A percentile compares a stretch with the other conserved stretches of the same genome.
These are phyloP conservation scores for Mythimna pallens DNA, from an alignment of 2,888 invertebrate species.

Conservation along the genomic window DNA sequence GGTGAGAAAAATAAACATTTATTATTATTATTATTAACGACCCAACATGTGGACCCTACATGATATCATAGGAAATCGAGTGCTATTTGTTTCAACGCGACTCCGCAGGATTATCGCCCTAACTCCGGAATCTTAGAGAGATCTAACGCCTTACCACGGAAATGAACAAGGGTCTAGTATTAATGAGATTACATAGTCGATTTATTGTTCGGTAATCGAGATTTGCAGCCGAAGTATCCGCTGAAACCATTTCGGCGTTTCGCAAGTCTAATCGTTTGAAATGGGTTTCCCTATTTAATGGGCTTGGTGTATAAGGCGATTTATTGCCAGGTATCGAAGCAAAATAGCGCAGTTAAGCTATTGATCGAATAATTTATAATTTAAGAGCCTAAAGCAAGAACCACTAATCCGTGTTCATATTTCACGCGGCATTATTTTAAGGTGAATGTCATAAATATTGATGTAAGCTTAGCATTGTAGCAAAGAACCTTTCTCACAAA, in stretches of 20 bases:
- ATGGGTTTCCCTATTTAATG: slow-evolving; percentile 61
- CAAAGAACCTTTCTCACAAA: background rate
- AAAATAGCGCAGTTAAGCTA: slow-evolving; percentile 41
- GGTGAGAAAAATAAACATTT: too few species aligned
- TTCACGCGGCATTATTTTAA: slow-evolving; percentile 16
- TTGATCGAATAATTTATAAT: slow-evolving; percentile 33
- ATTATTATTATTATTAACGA: too few species aligned
- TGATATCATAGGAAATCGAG: slow-evolving; percentile 45
- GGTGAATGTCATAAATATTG: background rate
- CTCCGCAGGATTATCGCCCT: slow-evolving; percentile 42
- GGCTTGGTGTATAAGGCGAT: slow-evolving; percentile 57
- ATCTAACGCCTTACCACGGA: slow-evolving; percentile 51
- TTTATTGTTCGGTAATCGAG: slow-evolving; percentile 73
- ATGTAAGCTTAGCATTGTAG: background rate
- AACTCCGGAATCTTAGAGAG: slow-evolving; percentile 33
- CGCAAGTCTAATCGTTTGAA: slow-evolving; percentile 69
- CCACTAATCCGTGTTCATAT: slow-evolving; percentile 20
- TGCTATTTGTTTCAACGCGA: slow-evolving; percentile 41
- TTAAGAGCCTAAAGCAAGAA: slow-evolving; percentile 21
- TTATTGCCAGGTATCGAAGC: slow-evolving; percentile 58
- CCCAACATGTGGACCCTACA: slow-evolving; percentile 23
- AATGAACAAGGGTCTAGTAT: slow-evolving; percentile 67
- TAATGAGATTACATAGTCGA: slow-evolving; percentile 74
- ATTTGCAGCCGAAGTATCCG: slow-evolving; percentile 68
- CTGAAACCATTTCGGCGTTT: slow-evolving; percentile 58